Conservation (phyloP, 2,797 vertebrate species). For the Cyprinella venusta region DNA sequence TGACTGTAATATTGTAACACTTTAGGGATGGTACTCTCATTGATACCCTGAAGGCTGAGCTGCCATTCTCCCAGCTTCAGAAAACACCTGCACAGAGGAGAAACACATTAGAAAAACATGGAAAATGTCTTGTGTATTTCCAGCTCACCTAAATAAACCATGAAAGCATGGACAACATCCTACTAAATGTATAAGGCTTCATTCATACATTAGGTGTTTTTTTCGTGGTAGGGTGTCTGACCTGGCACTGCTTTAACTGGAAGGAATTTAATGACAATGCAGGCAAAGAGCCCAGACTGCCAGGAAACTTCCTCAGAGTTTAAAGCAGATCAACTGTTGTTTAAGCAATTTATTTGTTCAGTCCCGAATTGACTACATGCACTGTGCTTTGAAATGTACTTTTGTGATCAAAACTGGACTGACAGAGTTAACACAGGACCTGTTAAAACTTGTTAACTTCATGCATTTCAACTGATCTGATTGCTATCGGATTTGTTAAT, state of each 20-base stretch:
- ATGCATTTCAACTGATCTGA: too few species aligned
- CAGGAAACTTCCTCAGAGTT: neutral
- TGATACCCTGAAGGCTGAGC: conserved; percentile 96
- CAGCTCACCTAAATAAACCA: neutral
- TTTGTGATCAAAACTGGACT: too few species aligned
- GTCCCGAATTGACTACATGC: too few species aligned
- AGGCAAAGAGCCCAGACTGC: neutral
- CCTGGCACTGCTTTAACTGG: neutral
- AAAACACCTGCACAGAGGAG: conserved; percentile 84
- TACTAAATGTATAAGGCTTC: neutral
- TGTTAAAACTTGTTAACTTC: too few species aligned
- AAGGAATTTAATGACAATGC: neutral
- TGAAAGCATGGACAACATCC: neutral
- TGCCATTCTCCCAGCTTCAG: conserved; percentile 98
- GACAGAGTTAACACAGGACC: too few species aligned
- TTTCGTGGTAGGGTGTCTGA: neutral
- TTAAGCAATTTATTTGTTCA: too few species aligned
- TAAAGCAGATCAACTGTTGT: neutral
- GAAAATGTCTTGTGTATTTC: neutral
- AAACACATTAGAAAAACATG: neutral
- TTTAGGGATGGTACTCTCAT: conserved; percentile 97
- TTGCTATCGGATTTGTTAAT: too few species aligned
- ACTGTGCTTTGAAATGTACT: too few species aligned
- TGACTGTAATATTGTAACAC: conserved; percentile 97
- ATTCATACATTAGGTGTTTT: neutral